phyloP scores from a whole-genome alignment of 2,888 invertebrate genomes.

The Hymenopus coronatus region DNA sequence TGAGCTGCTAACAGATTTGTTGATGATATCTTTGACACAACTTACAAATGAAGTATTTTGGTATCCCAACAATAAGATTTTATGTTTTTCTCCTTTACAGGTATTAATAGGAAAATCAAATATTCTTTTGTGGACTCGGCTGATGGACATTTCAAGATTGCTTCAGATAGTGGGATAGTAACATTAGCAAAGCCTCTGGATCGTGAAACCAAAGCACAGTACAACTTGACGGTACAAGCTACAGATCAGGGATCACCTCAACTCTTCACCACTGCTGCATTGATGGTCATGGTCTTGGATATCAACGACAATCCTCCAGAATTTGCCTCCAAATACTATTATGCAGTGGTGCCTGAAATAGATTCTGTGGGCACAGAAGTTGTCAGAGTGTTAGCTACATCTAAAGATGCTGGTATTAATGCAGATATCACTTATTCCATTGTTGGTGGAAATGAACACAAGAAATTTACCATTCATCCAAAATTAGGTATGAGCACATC shows the following conservation, averaged over 20 bases:
- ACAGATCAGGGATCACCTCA: constrained; percentile 78
- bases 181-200: constrained; percentile 81
- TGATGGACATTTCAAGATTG: constrained; percentile 73
- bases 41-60: background rate
- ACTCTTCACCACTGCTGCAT: constrained; percentile 62
- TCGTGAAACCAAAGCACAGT: constrained; percentile 80
- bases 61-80: background rate
- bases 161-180: constrained; percentile 78
- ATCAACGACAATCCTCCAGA: constrained; percentile 96
- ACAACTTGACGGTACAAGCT: constrained; percentile 80
- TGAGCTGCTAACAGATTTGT: too few relatives aligned
- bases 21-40: too few relatives aligned
- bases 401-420: constrained; percentile 88
- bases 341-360: constrained; percentile 73
- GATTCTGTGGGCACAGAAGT: constrained; percentile 77
- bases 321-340: constrained; percentile 79
- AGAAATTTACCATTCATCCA: constrained; percentile 74
- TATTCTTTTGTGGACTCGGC: constrained; percentile 74
- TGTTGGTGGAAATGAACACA: constrained; percentile 84
- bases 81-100: constrained; percentile 40
- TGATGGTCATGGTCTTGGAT: constrained; percentile 82
- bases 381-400: constrained; percentile 82
- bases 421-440: constrained; percentile 88
- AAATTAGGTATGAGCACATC: constrained; percentile 50
- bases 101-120: constrained; percentile 77